phyloP scores from a whole-genome alignment of 2,888 invertebrate species.

The Acronicta leporina region DNA sequence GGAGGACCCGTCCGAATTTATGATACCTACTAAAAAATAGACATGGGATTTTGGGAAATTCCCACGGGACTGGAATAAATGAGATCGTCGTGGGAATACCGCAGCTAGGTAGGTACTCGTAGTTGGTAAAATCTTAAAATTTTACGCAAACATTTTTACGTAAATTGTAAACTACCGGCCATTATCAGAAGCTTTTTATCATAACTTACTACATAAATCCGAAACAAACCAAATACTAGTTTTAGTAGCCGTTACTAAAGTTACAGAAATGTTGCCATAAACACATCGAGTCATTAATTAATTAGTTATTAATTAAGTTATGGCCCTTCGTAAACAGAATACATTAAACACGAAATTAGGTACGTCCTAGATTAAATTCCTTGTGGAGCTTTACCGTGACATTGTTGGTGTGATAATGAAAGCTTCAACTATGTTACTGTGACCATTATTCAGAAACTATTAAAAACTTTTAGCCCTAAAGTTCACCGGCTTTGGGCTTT shows the following conservation, averaged over 20 bases:
- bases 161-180: no score
- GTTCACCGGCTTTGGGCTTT: neutral
- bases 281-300: slow-evolving; percentile 28
- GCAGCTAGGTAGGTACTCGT: no score
- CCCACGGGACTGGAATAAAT: no score
- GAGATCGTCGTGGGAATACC: no score
- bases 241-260: slow-evolving; percentile 16
- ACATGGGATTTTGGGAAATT: no score
- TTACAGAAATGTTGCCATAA: slow-evolving; percentile 18
- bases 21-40: no score
- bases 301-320: slow-evolving; percentile 17
- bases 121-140: no score
- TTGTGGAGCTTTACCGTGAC: neutral
- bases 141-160: no score
- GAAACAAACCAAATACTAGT: slow-evolving; percentile 9
- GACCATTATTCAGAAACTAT: slow-evolving; percentile 2
- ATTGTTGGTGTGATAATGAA: slow-evolving; percentile 1
- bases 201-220: no score
- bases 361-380: neutral
- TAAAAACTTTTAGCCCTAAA: neutral
- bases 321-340: slow-evolving; percentile 24
- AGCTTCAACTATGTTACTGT: neutral
- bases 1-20: no score
- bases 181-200: no score
- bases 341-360: slow-evolving; percentile 24